These are phyloP conservation scores for Mallotus villosus DNA, from an alignment of 2,797 vertebrate genomes.

Conservation along the genomic window DNA sequence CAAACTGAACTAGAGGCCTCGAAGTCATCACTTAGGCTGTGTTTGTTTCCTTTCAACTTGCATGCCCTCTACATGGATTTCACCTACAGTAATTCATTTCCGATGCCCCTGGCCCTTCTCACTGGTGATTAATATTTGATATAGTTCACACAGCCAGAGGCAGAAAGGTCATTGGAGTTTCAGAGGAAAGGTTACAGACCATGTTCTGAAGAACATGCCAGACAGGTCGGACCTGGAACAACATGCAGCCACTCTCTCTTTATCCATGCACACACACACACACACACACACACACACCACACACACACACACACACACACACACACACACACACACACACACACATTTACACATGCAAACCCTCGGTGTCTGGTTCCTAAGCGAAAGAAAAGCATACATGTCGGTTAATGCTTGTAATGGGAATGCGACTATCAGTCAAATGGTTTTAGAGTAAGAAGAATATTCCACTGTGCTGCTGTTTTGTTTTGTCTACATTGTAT, in stretches of 20 bases:
- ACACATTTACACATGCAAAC: neutral
- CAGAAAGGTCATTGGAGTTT: neutral
- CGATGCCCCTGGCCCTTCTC: conserved; percentile 4
- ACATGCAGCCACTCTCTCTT: neutral
- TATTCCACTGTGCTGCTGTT: neutral
- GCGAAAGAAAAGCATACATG: neutral
- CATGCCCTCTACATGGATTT: neutral
- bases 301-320: conserved; percentile 10
- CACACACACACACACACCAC: conserved; percentile 1
- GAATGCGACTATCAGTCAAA: too few species aligned
- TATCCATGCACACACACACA: neutral
- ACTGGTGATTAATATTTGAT: conserved; percentile 19
- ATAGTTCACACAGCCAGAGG: conserved; percentile 10
- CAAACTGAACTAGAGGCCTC: neutral
- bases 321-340: neutral
- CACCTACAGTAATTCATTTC: neutral
- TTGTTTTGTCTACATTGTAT: neutral
- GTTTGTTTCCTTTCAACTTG: neutral
- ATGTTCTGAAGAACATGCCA: neutral
- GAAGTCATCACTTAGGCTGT: neutral
- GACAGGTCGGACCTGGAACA: too few species aligned
- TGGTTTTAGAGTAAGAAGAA: too few species aligned
- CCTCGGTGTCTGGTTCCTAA: neutral
- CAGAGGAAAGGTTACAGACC: neutral
- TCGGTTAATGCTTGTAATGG: too few species aligned